A percentile compares a stretch with the other conserved stretches of the same genome.
These are phyloP conservation scores for Nipponia nippon DNA, from an alignment of 2,113 vertebrate genomes.

Conservation along the genomic window DNA sequence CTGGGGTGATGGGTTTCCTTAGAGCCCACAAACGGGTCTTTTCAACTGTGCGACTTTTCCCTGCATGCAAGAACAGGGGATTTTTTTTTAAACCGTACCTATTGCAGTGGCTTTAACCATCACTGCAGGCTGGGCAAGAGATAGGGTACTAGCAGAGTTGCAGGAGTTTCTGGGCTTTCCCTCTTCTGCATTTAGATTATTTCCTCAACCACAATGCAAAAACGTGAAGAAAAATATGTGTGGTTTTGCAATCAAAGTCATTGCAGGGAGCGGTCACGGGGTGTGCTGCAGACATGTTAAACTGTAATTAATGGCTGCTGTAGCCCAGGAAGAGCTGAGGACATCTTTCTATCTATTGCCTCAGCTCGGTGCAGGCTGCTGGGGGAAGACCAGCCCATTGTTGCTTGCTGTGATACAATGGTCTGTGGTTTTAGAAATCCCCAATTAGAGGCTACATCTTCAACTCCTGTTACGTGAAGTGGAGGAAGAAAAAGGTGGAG, in stretches of 20 bases:
- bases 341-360: not conserved
- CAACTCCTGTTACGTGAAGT: not conserved
- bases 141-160: not conserved
- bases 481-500: not conserved
- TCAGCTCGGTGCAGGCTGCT: not conserved
- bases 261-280: not conserved
- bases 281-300: not conserved
- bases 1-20: not conserved
- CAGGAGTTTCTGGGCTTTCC: not conserved
- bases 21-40: not conserved
- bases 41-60: not conserved
- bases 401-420: not conserved
- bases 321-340: not conserved
- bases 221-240: not conserved
- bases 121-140: not conserved
- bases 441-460: not conserved
- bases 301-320: slow-evolving; percentile 10
- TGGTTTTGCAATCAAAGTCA: not conserved
- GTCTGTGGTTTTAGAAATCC: not conserved
- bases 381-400: not conserved
- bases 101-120: not conserved
- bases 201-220: not conserved
- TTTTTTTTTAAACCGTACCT: not conserved
- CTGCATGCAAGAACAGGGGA: not conserved
- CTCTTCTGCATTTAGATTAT: not conserved